Evolutionary conservation across 2,888 invertebrate genomes (phyloP).

Genomic region (Tachina grossa): DNA sequence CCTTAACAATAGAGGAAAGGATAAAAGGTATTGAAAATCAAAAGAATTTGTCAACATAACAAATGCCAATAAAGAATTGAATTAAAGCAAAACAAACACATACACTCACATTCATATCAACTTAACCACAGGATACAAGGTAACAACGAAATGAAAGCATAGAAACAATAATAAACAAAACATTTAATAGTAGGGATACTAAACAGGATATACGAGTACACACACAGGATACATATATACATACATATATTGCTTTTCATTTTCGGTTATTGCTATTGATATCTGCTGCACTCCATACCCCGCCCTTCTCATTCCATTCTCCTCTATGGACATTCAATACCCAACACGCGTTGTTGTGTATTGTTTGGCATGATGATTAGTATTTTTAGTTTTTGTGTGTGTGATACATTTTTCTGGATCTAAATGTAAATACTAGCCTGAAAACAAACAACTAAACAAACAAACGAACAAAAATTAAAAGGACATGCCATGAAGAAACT

Average conservation of each 20-base stretch:
- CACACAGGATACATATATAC: slow-evolving; percentile 2
- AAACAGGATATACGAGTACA: slow-evolving; percentile 8
- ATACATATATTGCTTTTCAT: not conserved
- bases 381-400: slow-evolving; percentile 22
- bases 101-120: not conserved
- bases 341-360: slow-evolving; percentile 25
- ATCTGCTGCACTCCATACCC: slow-evolving; percentile 1
- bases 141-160: not conserved
- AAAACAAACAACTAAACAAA: slow-evolving; percentile 10
- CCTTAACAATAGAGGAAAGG: not conserved
- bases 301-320: not conserved
- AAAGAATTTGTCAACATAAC: slow-evolving; percentile 4
- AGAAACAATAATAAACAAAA: slow-evolving; percentile 9
- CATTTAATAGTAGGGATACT: slow-evolving; percentile 35
- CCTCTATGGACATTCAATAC: slow-evolving; percentile 5
- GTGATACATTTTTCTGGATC: slow-evolving; percentile 1
- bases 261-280: slow-evolving; percentile 39
- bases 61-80: not conserved
- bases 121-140: slow-evolving; percentile 35
- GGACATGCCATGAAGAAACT: slow-evolving; percentile 5
- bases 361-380: slow-evolving; percentile 7
- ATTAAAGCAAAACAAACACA: not conserved
- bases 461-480: not conserved
- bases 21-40: not conserved
- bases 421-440: slow-evolving; percentile 11